phyloP scores from a whole-genome alignment of 2,888 invertebrate species.

The Diaprepes abbreviatus region DNA sequence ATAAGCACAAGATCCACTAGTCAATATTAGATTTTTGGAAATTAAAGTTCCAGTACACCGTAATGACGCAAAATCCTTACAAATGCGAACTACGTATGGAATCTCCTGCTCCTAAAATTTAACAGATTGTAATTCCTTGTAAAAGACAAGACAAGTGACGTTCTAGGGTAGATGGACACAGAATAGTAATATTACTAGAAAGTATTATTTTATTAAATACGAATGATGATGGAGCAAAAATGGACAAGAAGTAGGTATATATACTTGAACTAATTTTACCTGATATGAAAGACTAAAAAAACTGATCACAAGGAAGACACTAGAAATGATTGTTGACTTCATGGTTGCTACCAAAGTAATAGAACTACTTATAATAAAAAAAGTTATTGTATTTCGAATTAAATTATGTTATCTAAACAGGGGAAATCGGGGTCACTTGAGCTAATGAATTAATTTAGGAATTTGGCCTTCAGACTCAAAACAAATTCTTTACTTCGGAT shows the following conservation, averaged over 20 bases:
- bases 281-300: not conserved
- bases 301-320: not conserved
- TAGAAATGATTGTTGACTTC: not conserved
- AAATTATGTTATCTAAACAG: not conserved
- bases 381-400: too few relatives aligned
- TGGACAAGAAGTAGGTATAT: too few relatives aligned
- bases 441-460: not conserved
- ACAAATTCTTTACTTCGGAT: too few relatives aligned
- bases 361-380: not conserved
- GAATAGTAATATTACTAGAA: not conserved
- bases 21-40: not conserved
- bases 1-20: not conserved
- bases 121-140: not conserved
- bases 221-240: too few relatives aligned
- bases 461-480: too few relatives aligned
- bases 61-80: not conserved
- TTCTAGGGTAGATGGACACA: too few relatives aligned
- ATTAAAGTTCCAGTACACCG: not conserved
- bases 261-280: not conserved
- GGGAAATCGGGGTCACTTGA: not conserved
- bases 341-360: not conserved
- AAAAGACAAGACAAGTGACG: too few relatives aligned
- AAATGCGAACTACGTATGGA: not conserved
- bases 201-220: not conserved
- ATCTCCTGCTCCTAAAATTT: not conserved